Evolutionary conservation across 2,113 vertebrate species (phyloP), one percentile per base, ranked within the genome.

Genomic region (Chionodraco myersi): DNA sequence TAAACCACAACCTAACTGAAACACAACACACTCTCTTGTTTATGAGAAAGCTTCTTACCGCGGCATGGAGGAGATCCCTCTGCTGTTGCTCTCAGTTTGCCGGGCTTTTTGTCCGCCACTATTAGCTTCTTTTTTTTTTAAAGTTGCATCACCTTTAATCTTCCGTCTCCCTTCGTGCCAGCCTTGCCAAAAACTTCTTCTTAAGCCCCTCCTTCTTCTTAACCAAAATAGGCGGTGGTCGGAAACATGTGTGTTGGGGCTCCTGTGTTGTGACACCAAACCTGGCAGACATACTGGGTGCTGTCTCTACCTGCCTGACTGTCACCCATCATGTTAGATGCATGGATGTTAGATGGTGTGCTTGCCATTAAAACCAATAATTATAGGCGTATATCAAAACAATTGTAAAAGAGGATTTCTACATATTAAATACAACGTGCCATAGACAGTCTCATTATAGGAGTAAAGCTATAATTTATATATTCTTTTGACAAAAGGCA

Each of bases 101-200:
- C 13, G 21, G 15, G 1, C 2, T 3, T 51, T 57, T 34, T 59
- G 13, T 68, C 53, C 53, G 57, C 3, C 49, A 75, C 56, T 70
- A 64, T 45, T 21, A 12, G 1, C 3, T n/a, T 13, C 26, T 41
- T 41, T 41, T 41, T 41, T 23, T 63, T 26, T 26, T 14, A 49
- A 70, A 82, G 70, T 91, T 89, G 83, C 90, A 86, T 89, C 89
- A 91, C 84, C 61, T 79, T 41, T 59, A 26, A 61, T 72, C 34
- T 9, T 11, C 18, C 18, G 53, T 56, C 65, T 13, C 45, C 23
- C 51, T 23, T 68, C 59, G 57, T 18, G 64, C 66, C 48, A 41
- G 34, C 36, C 49, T 1, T 56, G 34, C 49, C 65, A 74, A 47
- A 53, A 3, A 61, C 47, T 80, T 77, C 64, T 82, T 65, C 57